Conservation (phyloP, 2,113 vertebrate genomes). For the Coryphaenoides rupestris region DNA sequence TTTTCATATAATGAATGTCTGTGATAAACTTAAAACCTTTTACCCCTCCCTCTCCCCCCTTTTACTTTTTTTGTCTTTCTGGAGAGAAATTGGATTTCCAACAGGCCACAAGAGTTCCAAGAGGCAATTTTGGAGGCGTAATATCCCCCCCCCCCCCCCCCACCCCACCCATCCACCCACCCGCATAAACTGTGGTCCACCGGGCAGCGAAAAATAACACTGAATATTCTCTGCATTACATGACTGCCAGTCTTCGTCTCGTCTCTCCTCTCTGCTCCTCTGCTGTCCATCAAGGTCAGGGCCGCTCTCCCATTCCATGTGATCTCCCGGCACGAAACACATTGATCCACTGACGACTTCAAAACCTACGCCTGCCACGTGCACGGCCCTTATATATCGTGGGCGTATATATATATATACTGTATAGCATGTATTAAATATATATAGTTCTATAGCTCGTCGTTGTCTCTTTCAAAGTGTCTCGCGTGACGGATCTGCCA, state of each 20-base stretch:
- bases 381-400: too few relatives aligned
- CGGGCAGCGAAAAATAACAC: conserved; percentile 50
- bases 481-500: too few relatives aligned
- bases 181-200: conserved; percentile 40
- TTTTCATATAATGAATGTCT: conserved; percentile 18
- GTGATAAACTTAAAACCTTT: neutral
- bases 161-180: too few relatives aligned
- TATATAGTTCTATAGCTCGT: too few relatives aligned
- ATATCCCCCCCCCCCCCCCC: too few relatives aligned
- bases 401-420: too few relatives aligned
- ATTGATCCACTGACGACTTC: conserved; percentile 19
- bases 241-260: conserved; percentile 64
- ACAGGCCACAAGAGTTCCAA: conserved; percentile 9
- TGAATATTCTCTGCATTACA: conserved; percentile 60
- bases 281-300: conserved; percentile 51
- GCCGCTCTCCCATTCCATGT: conserved; percentile 12
- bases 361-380: neutral
- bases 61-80: neutral
- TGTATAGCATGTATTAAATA: too few relatives aligned
- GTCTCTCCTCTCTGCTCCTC: conserved; percentile 11
- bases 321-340: conserved; percentile 6
- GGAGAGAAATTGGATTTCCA: conserved; percentile 20
- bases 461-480: too few relatives aligned
- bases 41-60: too few relatives aligned
- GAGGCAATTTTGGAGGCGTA: conserved; percentile 42